Base-by-base conservation (phyloP, 2,797 vertebrate species). In the Eremophila alpestris region DNA sequence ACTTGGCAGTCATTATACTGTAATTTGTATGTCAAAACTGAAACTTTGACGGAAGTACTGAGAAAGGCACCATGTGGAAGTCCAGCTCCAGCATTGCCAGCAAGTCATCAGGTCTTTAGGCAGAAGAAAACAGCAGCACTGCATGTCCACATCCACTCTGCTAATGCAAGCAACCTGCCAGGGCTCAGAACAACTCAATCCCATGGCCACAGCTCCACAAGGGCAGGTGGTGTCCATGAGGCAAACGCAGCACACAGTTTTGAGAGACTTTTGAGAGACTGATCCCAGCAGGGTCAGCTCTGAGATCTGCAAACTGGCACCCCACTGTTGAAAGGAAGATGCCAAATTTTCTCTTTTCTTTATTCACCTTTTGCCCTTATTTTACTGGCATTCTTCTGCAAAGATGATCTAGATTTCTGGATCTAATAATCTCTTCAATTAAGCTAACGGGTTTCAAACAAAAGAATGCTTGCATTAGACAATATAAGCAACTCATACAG, bases 391-490 rank as follows among this genome's bases (percentile, higher is more conserved):
- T 65, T 83, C 34, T 68, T 87, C 64, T 49, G 30, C 45, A 68
- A 92, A 63, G n/a, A 65, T 67, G 69, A 60, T 69, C 43, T 69
- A 69, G 36, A 65, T 87, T 62, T 73, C 40, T 52, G 77, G 38
- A 67, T 34, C 70, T 8, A 74, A 67, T 68, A 43, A 81, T 83
- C 55, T 83, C 45, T 76, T 87, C 40, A 65, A 56, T 67, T 83
- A 60, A 11, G 8, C 11, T 18, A 68, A 90, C 24, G 41, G 34
- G 11, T 65, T 95, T 80, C 58, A 88, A 79, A 63, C 2, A 26
- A 78, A 94, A 94, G 63, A 90, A 77, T 84, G 90, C 85, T 94
- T 93, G 91, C 87, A 88, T 94, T 91, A 95, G 91, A 41, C 59
- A 79, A 62, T n/a, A 79, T 45, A 65, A 95, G 85, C 64, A 84